These are phyloP conservation scores for Apistogramma diplotaenia DNA, from an alignment of 2,113 vertebrate species.

Conservation along the genomic window DNA sequence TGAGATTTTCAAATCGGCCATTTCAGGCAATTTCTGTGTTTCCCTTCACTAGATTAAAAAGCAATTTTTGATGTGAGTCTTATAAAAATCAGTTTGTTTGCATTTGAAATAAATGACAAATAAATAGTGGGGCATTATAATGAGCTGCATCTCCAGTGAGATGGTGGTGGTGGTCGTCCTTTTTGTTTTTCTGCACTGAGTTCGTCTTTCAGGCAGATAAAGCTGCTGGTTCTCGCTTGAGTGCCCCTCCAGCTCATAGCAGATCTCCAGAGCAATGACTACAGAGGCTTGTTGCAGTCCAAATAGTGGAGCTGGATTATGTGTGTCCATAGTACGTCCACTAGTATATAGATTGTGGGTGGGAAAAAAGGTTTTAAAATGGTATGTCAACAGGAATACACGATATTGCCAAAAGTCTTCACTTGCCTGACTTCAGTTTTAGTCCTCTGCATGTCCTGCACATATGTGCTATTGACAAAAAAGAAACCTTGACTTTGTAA, in stretches of 20 bases:
- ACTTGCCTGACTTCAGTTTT: too few species aligned
- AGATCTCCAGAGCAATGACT: background rate
- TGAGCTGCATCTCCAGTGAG: background rate
- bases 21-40: too few species aligned
- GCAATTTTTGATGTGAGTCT: too few species aligned
- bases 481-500: too few species aligned
- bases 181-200: background rate
- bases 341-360: background rate
- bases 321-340: rapidly evolving
- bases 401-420: too few species aligned
- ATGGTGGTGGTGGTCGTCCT: too few species aligned
- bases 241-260: background rate
- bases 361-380: background rate
- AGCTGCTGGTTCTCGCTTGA: background rate
- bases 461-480: too few species aligned
- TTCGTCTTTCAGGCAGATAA: background rate
- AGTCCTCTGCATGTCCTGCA: too few species aligned
- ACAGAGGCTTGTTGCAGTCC: background rate
- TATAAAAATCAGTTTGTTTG: too few species aligned
- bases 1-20: too few species aligned
- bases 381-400: background rate
- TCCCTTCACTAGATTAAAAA: too few species aligned
- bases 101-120: too few species aligned
- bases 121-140: background rate
- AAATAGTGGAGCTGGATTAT: rapidly evolving